Evolutionary conservation across 2,797 vertebrate genomes (phyloP).

Genomic region (Leptodactylus fallax): DNA sequence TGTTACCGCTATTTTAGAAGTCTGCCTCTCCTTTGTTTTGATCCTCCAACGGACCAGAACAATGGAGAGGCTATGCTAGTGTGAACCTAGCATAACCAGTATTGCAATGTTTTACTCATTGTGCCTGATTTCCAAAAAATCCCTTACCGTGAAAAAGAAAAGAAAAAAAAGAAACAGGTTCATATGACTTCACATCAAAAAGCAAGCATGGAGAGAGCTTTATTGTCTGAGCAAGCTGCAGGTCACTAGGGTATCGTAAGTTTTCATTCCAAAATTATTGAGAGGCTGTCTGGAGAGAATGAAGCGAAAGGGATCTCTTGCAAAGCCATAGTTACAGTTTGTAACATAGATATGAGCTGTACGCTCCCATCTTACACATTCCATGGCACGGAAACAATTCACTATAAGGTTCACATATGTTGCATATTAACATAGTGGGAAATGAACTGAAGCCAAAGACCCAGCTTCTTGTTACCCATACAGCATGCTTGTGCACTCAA

Average conservation of each 20-base stretch:
- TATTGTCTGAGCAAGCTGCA: slow-evolving; percentile 6
- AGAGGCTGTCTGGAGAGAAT: slow-evolving; percentile 19
- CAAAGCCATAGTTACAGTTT: background rate
- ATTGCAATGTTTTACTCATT: background rate
- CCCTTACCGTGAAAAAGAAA: background rate
- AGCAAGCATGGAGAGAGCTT: background rate
- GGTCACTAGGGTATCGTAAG: slow-evolving; percentile 9
- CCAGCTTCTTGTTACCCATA: background rate
- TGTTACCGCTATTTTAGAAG: too few relatives aligned
- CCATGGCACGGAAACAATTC: slow-evolving; percentile 22
- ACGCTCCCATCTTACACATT: slow-evolving; percentile 6
- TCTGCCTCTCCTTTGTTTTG: too few relatives aligned
- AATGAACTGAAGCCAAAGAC: slow-evolving; percentile 15
- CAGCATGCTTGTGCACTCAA: background rate
- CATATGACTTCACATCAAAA: slow-evolving; percentile 13
- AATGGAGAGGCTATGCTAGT: too few relatives aligned
- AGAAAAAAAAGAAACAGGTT: background rate
- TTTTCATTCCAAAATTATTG: slow-evolving; percentile 27
- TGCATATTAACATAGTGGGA: slow-evolving; percentile 17
- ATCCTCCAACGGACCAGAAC: too few relatives aligned
- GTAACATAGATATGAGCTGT: background rate
- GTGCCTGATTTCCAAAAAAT: background rate
- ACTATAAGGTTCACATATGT: slow-evolving; percentile 28
- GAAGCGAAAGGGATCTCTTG: slow-evolving; percentile 10
- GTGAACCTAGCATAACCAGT: too few relatives aligned